Conservation (phyloP, 2,113 vertebrate species). For the Ciconia boyciana region DNA sequence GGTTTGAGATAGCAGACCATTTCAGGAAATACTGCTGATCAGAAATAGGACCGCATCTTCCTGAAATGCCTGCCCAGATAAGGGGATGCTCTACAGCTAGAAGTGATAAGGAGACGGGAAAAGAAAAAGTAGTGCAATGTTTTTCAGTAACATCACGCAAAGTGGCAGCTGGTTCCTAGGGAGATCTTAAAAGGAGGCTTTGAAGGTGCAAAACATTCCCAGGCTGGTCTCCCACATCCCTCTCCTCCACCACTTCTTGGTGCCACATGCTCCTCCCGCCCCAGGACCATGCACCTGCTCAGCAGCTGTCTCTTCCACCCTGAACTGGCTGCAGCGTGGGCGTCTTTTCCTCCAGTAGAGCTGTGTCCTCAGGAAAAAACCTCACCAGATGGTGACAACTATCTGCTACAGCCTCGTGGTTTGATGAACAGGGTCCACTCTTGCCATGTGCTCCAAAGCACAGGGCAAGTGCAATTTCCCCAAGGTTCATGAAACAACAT, state of each 20-base stretch:
- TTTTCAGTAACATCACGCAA: background rate
- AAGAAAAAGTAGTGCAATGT: background rate
- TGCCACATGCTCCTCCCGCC: background rate
- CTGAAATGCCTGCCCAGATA: background rate
- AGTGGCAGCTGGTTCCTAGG: background rate
- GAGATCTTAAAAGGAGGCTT: background rate
- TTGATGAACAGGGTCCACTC: background rate
- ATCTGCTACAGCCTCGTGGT: background rate
- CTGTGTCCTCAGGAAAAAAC: background rate
- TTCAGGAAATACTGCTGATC: conserved; percentile 1
- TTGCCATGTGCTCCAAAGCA: fast-evolving
- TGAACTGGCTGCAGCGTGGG: fast-evolving
- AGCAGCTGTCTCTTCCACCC: background rate
- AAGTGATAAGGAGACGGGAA: background rate
- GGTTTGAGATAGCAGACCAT: background rate
- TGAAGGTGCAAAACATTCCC: background rate
- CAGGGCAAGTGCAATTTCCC: background rate
- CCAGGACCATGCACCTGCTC: background rate
- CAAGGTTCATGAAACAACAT: fast-evolving
- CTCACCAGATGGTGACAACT: background rate
- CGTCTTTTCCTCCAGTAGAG: background rate
- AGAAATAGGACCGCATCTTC: background rate
- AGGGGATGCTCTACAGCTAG: background rate
- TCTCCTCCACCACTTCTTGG: background rate
- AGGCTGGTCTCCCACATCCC: background rate